A percentile compares a stretch with the other conserved stretches of the same genome.
Conservation (phyloP, 2,888 invertebrate genomes). For the Oligia strigilis region DNA sequence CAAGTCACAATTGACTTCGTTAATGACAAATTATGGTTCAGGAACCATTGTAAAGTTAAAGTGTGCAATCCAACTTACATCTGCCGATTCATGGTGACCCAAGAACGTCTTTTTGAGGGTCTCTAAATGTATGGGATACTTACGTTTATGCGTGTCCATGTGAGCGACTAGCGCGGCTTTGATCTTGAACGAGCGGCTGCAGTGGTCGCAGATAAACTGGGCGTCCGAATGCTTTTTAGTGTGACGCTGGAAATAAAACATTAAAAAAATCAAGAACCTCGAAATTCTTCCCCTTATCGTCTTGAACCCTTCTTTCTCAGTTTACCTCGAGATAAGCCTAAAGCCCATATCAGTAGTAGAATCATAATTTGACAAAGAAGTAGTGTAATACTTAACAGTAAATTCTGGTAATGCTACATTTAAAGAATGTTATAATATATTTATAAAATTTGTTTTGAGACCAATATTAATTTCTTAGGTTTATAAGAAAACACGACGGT, state of each 20-base stretch:
- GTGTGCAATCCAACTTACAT: too few species aligned
- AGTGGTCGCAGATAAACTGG: constrained; percentile 80
- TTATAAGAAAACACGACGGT: background rate
- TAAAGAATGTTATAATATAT: background rate
- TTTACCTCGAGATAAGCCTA: too few species aligned
- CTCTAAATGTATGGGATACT: constrained; percentile 22
- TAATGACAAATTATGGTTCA: too few species aligned
- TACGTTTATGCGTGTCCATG: constrained; percentile 82
- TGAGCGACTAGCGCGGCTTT: constrained; percentile 79
- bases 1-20: too few species aligned
- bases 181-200: constrained; percentile 77
- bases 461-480: too few species aligned
- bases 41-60: background rate
- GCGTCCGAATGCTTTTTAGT: constrained; percentile 73
- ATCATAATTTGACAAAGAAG: background rate
- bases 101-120: too few species aligned
- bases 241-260: constrained; percentile 76
- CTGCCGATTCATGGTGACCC: too few species aligned
- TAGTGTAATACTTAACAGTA: background rate
- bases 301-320: too few species aligned
- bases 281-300: too few species aligned
- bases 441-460: too few species aligned
- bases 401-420: background rate
- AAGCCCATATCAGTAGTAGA: background rate
- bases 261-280: background rate